phyloP scores from a whole-genome alignment of 2,113 vertebrate species.

The Peucedramus taeniatus region DNA sequence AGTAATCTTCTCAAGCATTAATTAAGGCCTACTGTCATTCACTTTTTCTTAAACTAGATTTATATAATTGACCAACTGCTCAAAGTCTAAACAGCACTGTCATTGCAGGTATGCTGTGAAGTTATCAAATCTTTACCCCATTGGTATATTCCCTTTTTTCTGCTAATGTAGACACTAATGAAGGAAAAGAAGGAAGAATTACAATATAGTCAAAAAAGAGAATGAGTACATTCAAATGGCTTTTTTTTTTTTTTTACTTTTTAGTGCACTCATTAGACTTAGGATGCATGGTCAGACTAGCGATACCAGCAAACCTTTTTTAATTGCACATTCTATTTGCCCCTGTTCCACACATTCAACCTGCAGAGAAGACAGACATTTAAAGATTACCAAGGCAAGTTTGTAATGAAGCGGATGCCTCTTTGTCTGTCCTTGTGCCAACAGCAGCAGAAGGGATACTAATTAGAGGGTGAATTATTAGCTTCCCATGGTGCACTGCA shows the following conservation, averaged over 20 bases:
- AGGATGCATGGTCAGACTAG: slow-evolving; percentile 26
- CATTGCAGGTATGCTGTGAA: neutral
- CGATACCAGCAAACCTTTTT: slow-evolving; percentile 23
- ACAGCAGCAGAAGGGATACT: slow-evolving; percentile 80
- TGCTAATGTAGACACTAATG: neutral
- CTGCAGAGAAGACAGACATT: slow-evolving; percentile 73
- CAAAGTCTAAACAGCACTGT: neutral
- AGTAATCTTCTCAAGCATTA: neutral
- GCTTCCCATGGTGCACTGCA: slow-evolving; percentile 84
- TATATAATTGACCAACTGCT: neutral
- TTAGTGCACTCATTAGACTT: slow-evolving; percentile 51
- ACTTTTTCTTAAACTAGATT: neutral
- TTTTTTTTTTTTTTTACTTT: neutral
- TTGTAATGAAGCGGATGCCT: slow-evolving; percentile 74
- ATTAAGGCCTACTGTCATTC: neutral
- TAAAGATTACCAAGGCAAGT: slow-evolving; percentile 76
- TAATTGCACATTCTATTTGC: slow-evolving; percentile 68
- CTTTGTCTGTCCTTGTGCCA: slow-evolving; percentile 79
- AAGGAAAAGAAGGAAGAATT: slow-evolving; percentile 34
- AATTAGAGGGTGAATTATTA: slow-evolving; percentile 88
- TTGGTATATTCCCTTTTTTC: neutral
- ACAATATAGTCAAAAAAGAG: neutral
- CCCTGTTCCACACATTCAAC: slow-evolving; percentile 60
- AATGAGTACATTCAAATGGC: neutral
- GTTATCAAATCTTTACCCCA: neutral